Base-by-base conservation (phyloP, 2,888 invertebrate genomes). In the Acronicta alni region DNA sequence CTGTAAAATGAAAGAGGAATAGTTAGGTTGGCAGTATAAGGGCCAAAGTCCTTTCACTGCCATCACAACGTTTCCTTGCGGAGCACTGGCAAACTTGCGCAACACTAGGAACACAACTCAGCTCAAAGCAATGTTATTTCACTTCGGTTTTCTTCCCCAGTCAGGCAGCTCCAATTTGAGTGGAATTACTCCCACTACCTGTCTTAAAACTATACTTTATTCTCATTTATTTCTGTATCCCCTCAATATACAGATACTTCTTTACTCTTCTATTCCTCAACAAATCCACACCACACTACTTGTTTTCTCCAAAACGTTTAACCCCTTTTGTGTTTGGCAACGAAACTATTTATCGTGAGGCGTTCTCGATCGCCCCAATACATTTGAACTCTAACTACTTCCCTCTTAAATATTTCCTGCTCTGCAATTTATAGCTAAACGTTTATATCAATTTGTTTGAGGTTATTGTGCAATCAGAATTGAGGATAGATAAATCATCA, bases 381-480 rank as follows among this genome's bases (percentile, higher is more conserved):
- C 74, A 79, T 79, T 69, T 74, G 58, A 70, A 67, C 61, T 66
- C 59, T 66, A 63, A 69, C 72, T 72, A 60, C 63, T 67, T 70
- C 54, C 61, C 54, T 56, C 61, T 57, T 47, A 65, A 79, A 79
- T 79, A 77, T 73, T 74, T 75, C 72, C 65, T 72, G 71, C 47
- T 62, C 54, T 55, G 57, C 61, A 79, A 77, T 80, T 75, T 76
- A 77, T 80, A 58, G 70, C 75, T 77, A 81, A 84, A 83, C 80
- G 82, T 89, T 88, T 85, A 84, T 88, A 86, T 87, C 88, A 87
- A 90, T 89, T 87, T 84, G 78, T 78, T 69, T 65, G 62, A 60
- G 71, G 74, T 64, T 75, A 77, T 75, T 65, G 62, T 52, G 52
- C 47, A 49, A 57, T 65, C 57, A 41, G 52, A 48, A 56, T 59